These are phyloP conservation scores for Xanthorhoe designata DNA, from an alignment of 2,888 invertebrate genomes.

Conservation along the genomic window DNA sequence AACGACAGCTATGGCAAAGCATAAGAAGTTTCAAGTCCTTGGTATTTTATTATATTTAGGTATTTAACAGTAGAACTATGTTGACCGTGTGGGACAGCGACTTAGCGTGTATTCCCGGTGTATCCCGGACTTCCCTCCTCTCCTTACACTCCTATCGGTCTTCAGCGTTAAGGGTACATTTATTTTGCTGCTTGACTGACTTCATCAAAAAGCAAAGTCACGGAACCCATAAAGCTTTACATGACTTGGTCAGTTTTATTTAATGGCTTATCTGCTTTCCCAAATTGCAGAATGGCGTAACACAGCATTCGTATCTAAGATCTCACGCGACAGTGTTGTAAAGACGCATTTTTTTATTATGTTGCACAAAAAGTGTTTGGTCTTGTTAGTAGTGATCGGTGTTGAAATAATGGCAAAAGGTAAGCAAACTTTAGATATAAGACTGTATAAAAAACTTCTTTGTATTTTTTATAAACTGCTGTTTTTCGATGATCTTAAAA, in stretches of 20 bases:
- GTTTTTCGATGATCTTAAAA: no score
- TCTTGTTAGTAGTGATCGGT: conserved; percentile 13
- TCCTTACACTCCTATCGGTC: no score
- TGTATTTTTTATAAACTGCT: no score
- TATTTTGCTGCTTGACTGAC: neutral
- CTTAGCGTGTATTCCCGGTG: no score
- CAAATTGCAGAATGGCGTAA: conserved; percentile 28
- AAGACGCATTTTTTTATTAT: conserved; percentile 11
- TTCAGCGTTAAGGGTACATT: no score
- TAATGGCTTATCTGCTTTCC: conserved; percentile 28
- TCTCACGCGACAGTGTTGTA: conserved; percentile 19
- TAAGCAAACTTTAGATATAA: conserved; percentile 2
- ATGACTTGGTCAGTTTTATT: conserved; percentile 4
- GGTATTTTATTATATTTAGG: no score
- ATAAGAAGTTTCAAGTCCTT: no score
- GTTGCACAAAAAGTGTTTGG: conserved; percentile 16
- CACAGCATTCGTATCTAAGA: conserved; percentile 37
- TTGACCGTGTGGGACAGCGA: no score
- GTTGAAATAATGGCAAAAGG: conserved; percentile 22
- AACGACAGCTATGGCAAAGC: neutral
- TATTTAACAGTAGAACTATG: no score
- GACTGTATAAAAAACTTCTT: neutral
- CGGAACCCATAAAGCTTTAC: conserved; percentile 1
- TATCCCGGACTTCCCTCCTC: no score
- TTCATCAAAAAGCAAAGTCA: neutral